Conservation (phyloP, 2,888 invertebrate genomes). For the Stenurella melanura region DNA sequence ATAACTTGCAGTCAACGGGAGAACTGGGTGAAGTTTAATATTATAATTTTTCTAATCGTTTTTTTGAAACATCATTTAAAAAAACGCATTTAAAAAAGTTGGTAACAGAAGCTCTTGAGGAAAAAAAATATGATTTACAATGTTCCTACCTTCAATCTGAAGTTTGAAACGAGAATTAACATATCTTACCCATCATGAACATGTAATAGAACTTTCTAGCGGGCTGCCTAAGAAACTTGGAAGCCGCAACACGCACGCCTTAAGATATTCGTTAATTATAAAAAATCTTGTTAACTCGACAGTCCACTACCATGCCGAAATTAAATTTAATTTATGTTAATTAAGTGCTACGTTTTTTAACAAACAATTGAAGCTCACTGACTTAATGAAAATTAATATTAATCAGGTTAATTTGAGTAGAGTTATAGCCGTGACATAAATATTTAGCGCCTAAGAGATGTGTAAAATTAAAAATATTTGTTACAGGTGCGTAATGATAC, state of each 20-base stretch:
- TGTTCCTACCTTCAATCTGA: too few species aligned
- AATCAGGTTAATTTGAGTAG: constrained; percentile 5
- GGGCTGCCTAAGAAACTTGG: background rate
- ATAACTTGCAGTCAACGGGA: too few species aligned
- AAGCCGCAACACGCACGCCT: background rate
- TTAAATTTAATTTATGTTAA: constrained; percentile 21
- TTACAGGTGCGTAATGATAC: background rate
- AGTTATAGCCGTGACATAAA: background rate
- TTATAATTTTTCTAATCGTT: too few species aligned
- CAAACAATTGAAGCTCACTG: constrained; percentile 2
- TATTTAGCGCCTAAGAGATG: constrained; percentile 11
- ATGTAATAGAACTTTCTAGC: background rate
- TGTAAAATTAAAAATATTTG: background rate
- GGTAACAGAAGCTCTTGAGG: too few species aligned
- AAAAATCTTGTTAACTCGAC: constrained; percentile 20
- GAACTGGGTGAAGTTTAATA: too few species aligned
- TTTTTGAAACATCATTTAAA: too few species aligned
- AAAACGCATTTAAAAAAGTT: too few species aligned
- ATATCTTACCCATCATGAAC: background rate
- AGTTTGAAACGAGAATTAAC: background rate
- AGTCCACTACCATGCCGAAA: background rate
- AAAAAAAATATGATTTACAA: too few species aligned
- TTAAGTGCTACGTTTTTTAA: constrained; percentile 9
- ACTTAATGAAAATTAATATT: constrained; percentile 18
- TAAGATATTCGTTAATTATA: background rate